These are phyloP conservation scores for Capitulum mitella DNA, from an alignment of 2,888 invertebrate species.

Conservation along the genomic window DNA sequence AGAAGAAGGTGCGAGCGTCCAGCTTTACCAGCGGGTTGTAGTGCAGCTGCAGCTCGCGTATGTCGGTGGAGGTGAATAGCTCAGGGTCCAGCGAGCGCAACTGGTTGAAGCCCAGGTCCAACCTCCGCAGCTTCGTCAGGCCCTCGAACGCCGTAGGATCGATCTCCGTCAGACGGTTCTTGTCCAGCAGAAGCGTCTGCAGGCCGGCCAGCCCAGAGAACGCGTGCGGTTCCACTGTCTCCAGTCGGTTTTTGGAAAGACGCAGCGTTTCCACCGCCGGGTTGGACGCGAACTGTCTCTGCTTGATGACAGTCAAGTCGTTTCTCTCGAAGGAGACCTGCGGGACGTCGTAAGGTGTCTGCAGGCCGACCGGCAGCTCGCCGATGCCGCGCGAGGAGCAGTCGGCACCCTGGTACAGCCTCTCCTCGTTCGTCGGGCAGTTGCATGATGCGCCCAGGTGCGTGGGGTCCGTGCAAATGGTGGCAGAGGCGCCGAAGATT, in stretches of 20 bases:
- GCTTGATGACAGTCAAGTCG: background rate
- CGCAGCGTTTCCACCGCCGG: background rate
- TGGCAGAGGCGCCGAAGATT: background rate
- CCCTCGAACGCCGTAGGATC: background rate
- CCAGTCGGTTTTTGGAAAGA: background rate
- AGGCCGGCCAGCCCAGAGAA: background rate
- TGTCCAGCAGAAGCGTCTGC: background rate
- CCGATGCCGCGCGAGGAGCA: background rate
- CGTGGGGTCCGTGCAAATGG: background rate
- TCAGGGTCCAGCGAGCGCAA: background rate
- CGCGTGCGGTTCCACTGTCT: background rate
- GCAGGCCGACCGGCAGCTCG: background rate
- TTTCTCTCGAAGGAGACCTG: background rate
- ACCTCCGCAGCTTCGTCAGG: background rate
- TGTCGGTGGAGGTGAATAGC: background rate
- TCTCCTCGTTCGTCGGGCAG: background rate
- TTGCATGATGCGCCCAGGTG: background rate
- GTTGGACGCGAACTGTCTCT: background rate
- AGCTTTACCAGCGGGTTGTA: background rate
- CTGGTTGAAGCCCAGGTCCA: background rate
- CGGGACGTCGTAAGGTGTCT: background rate
- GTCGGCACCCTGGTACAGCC: background rate
- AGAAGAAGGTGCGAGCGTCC: background rate
- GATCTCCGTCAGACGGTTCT: background rate
- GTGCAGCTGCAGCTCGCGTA: background rate